phyloP scores from a whole-genome alignment of 2,888 invertebrate species.

The Cheilosia variabilis region DNA sequence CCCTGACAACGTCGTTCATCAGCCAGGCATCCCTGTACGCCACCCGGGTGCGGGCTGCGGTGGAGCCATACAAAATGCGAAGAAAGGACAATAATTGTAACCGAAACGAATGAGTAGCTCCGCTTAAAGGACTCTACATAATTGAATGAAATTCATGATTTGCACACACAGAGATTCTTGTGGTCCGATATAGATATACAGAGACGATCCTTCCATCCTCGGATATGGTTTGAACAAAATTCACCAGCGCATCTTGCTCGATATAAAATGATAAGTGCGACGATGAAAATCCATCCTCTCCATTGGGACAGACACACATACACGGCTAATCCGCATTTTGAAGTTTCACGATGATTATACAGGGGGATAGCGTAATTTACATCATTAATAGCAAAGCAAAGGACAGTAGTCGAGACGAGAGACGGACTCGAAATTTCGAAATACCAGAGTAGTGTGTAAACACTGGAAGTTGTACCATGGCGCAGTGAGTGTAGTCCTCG shows the following conservation, averaged over 20 bases:
- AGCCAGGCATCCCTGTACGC: background rate
- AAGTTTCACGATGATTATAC: slow-evolving; percentile 59
- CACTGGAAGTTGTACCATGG: slow-evolving; percentile 46
- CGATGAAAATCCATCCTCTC: background rate
- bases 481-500: slow-evolving; percentile 25
- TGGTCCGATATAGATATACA: slow-evolving; percentile 27
- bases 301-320: slow-evolving; percentile 15
- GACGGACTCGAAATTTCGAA: slow-evolving; percentile 47
- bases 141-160: slow-evolving; percentile 64
- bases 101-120: slow-evolving; percentile 62
- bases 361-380: slow-evolving; percentile 64
- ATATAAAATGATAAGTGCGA: slow-evolving; percentile 36
- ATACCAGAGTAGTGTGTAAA: slow-evolving; percentile 56
- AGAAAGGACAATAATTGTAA: slow-evolving; percentile 52
- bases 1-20: slow-evolving; percentile 11
- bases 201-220: background rate
- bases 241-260: slow-evolving; percentile 23
- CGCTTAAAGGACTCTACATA: slow-evolving; percentile 70
- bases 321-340: slow-evolving; percentile 15
- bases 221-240: slow-evolving; percentile 49
- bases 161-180: slow-evolving; percentile 23
- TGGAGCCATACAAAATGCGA: background rate
- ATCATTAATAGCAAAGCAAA: slow-evolving; percentile 64
- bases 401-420: slow-evolving; percentile 3
- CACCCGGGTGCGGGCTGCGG: no score